Percentiles rank a stretch among this genome's conserved stretches.
These are phyloP conservation scores for Phrixothrix hirtus DNA, from an alignment of 2,888 invertebrate genomes.

Conservation along the genomic window DNA sequence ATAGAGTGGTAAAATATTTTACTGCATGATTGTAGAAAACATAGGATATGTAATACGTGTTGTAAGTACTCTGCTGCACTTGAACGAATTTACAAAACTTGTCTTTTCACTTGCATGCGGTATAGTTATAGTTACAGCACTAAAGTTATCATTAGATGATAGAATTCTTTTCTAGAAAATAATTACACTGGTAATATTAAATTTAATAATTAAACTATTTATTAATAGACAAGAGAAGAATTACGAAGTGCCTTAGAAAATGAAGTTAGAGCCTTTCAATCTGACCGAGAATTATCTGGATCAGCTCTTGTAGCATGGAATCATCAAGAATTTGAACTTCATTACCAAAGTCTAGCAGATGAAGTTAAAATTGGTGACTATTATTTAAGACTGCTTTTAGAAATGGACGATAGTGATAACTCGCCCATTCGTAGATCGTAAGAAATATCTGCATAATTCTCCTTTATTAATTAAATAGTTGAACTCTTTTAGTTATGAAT, in stretches of 20 bases:
- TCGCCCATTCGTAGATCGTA: slow-evolving; percentile 89
- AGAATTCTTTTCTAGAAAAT: too few species aligned
- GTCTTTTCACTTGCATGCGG: too few species aligned
- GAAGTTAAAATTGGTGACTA: slow-evolving; percentile 99
- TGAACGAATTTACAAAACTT: too few species aligned
- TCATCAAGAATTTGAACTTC: slow-evolving; percentile 94
- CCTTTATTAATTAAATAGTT: slow-evolving; percentile 10
- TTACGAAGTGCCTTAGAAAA: slow-evolving; percentile 88
- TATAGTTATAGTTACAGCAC: too few species aligned
- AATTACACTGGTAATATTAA: too few species aligned
- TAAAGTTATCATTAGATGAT: too few species aligned
- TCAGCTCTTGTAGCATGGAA: slow-evolving; percentile 92
- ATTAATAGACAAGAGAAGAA: slow-evolving; percentile 84
- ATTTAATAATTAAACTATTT: too few species aligned
- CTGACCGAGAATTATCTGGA: slow-evolving; percentile 87
- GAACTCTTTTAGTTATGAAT: slow-evolving; percentile 77
- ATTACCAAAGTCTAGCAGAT: slow-evolving; percentile 90
- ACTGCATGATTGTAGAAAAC: too few species aligned
- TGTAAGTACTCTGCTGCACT: too few species aligned
- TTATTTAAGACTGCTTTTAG: slow-evolving; percentile 90
- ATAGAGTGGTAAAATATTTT: too few species aligned
- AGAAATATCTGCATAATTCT: slow-evolving; percentile 54
- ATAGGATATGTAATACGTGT: too few species aligned
- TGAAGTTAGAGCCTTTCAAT: slow-evolving; percentile 86
- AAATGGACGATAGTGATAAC: slow-evolving; percentile 84